These are phyloP conservation scores for Hylomyscus alleni DNA, from an alignment of 2,797 vertebrate genomes.

Conservation along the genomic window DNA sequence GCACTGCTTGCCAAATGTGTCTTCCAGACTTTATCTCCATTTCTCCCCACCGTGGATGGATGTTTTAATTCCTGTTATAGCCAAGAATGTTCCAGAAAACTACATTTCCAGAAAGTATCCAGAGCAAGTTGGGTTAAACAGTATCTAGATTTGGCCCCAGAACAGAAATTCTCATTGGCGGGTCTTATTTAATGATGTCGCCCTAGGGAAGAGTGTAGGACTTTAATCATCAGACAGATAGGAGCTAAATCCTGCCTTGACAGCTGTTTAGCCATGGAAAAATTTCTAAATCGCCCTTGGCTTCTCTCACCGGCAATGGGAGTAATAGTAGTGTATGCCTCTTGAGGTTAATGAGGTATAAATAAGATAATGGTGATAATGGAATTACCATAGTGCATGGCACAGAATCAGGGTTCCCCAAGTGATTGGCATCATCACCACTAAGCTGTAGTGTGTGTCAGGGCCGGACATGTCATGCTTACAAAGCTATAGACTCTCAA, in stretches of 20 bases:
- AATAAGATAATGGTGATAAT: background rate
- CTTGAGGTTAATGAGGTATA: conserved; percentile 8
- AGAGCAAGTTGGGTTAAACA: conserved; percentile 65
- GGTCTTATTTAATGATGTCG: background rate
- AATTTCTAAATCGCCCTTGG: background rate
- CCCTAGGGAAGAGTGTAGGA: background rate
- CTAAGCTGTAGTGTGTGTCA: background rate
- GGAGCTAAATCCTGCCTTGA: conserved; percentile 22
- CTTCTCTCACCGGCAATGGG: conserved; percentile 3
- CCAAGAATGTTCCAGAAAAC: conserved; percentile 74
- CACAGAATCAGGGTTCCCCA: background rate
- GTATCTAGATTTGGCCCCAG: conserved; percentile 71
- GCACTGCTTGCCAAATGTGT: conserved; percentile 11
- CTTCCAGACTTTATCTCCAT: conserved; percentile 69
- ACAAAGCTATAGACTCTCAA: background rate
- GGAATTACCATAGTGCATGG: background rate
- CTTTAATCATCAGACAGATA: conserved; percentile 20
- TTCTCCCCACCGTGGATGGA: conserved; percentile 17
- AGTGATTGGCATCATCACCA: background rate
- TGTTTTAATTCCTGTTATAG: conserved; percentile 76
- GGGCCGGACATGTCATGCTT: background rate
- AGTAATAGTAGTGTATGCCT: background rate
- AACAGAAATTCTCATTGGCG: conserved; percentile 33
- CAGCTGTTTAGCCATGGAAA: background rate
- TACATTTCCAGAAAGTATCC: conserved; percentile 17